phyloP scores from a whole-genome alignment of 2,888 invertebrate species.

The Andrena chrysosceles region DNA sequence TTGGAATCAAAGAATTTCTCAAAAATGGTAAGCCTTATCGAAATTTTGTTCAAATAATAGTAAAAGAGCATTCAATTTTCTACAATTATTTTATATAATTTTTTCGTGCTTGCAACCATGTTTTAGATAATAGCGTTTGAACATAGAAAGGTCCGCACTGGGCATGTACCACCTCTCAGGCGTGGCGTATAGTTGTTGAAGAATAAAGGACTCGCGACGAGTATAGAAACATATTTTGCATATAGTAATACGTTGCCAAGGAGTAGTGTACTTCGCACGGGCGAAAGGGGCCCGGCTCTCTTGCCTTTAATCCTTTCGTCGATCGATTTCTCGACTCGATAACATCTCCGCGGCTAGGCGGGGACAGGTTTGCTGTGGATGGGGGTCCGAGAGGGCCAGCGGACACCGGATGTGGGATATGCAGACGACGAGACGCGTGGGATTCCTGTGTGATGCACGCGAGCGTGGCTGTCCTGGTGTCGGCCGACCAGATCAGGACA shows the following conservation, averaged over 20 bases:
- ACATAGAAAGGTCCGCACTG: too few relatives aligned
- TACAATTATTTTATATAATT: too few relatives aligned
- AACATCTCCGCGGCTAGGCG: conserved; percentile 45
- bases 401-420: conserved; percentile 80
- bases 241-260: background rate
- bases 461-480: conserved; percentile 28
- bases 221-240: background rate
- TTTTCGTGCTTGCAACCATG: too few relatives aligned
- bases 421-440: conserved; percentile 79
- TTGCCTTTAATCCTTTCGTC: conserved; percentile 56
- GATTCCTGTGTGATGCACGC: conserved; percentile 69
- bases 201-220: background rate
- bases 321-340: conserved; percentile 65
- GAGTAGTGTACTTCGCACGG: background rate
- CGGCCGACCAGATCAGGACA: conserved; percentile 10
- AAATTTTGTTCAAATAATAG: too few relatives aligned
- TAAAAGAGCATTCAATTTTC: too few relatives aligned
- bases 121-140: too few relatives aligned
- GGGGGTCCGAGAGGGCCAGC: conserved; percentile 57
- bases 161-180: too few relatives aligned
- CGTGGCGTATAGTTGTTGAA: background rate
- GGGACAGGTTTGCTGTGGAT: conserved; percentile 70
- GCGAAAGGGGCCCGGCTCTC: background rate
- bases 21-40: too few relatives aligned
- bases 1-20: too few relatives aligned